phyloP scores from a whole-genome alignment of 64 coral and sea anemone genomes.

The Pachyseris speciosa region DNA sequence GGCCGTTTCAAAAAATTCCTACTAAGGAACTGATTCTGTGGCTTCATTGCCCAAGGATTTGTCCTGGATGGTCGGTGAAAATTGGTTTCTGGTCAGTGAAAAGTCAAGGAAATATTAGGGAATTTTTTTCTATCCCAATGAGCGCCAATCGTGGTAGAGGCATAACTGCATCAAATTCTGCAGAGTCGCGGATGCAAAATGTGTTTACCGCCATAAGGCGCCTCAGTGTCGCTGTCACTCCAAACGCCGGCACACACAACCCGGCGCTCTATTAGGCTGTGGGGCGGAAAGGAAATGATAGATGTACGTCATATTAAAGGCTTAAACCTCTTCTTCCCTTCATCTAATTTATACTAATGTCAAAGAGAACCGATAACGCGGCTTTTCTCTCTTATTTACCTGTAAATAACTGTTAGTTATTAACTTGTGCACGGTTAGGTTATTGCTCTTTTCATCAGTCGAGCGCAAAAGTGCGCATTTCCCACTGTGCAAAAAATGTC shows the following conservation, averaged over 20 bases:
- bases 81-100: too few species aligned
- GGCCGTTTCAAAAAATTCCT: too few species aligned
- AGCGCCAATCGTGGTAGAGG: too few species aligned
- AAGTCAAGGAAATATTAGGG: too few species aligned
- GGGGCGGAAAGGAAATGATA: background rate
- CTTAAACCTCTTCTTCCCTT: background rate
- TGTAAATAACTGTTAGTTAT: constrained; percentile 1
- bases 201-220: background rate
- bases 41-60: too few species aligned
- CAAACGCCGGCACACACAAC: background rate
- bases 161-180: too few species aligned
- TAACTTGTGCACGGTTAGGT: background rate
- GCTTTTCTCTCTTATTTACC: background rate
- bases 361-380: constrained; percentile 30
- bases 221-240: background rate
- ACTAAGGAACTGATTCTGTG: too few species aligned
- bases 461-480: background rate
- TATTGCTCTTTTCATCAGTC: background rate
- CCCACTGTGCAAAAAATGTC: background rate
- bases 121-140: too few species aligned
- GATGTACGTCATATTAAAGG: background rate
- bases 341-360: constrained; percentile 10
- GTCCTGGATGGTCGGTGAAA: too few species aligned
- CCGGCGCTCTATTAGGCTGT: background rate
- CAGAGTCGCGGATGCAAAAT: background rate